phyloP scores from a whole-genome alignment of 1,140 invertebrate species.

The Xylocopa sonorina region DNA sequence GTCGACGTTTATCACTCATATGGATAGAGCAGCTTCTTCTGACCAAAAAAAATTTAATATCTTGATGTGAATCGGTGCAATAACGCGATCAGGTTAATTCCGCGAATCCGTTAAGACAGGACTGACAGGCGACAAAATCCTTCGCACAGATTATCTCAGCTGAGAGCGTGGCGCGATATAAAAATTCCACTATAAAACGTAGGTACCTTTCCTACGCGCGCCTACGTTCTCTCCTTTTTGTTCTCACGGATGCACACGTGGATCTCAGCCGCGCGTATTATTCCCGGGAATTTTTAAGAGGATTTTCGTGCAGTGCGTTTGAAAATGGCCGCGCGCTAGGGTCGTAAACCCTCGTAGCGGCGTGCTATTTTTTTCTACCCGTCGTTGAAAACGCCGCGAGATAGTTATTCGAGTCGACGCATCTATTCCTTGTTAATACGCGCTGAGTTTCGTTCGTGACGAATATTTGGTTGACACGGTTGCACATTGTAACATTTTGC shows the following conservation, averaged over 20 bases:
- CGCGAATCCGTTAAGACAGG: not conserved
- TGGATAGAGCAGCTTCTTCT: not conserved
- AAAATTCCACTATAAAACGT: slow-evolving; percentile 33
- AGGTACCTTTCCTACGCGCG: not conserved
- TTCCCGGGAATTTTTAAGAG: slow-evolving; percentile 39
- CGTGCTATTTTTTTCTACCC: not conserved
- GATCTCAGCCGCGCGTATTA: slow-evolving; percentile 10
- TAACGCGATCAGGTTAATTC: not conserved
- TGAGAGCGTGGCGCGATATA: not conserved
- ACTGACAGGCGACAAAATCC: not conserved
- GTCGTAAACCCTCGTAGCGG: not conserved
- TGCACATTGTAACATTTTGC: no score
- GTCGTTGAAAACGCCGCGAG: not conserved
- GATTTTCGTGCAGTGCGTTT: slow-evolving; percentile 40
- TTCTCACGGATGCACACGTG: not conserved
- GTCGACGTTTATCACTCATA: not conserved
- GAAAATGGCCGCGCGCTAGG: not conserved
- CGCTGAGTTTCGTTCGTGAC: not conserved
- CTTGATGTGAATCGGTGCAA: not conserved
- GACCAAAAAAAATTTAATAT: not conserved
- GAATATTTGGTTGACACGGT: slow-evolving; percentile 25
- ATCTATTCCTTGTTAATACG: slow-evolving; percentile 9
- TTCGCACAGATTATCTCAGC: not conserved
- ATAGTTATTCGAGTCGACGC: slow-evolving; percentile 42
- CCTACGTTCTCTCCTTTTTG: not conserved